Evolutionary conservation across 2,113 vertebrate species (phyloP), one percentile per base, ranked within the genome.

Genomic region (Prietella phreatophila): DNA sequence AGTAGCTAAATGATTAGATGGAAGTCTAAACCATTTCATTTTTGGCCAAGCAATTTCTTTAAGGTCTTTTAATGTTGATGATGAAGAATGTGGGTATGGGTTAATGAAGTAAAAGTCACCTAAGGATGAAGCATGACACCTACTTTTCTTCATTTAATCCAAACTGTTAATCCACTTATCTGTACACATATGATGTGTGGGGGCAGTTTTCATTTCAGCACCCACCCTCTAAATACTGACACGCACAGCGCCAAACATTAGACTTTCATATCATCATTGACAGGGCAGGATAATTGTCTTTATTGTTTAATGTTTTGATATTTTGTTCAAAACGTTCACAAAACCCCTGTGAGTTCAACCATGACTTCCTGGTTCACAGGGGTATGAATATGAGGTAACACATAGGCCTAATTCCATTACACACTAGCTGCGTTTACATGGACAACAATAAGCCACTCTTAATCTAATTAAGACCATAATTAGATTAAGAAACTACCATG

Each of bases 151-250:
- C 30, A 55, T 88, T 83, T 78, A 65, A 14, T 84, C 58, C 33
- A 65, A n/a, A 27, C 56, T 56, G 58, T 69, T 87, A 87, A 86
- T 88, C 84, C 84, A 63, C 47, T 87, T 82, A 75, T 84, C 58
- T 67, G 76, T 85, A 76, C 63, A 36, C 67, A 81, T 27, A 56
- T 56, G 15, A 81, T 63, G 75, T 6, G 60, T 85, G 86, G 88
- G 79, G 61, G 86, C 60, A 79, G 86, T 42, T 89, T 87, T 89
- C 7, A 85, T 88, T 85, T 85, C 78, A 84, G 56, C 83, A 42
- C 73, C 19, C n/a, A 88, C 69, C 42, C 84, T 84, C 65, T 56
- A n/a, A 36, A 81, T 63, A 85, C 85, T 84, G 73, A 75, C 58
- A 85, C 56, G n/a, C 84, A 67, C 60, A 60, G 50, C 47, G 20